Percentiles rank a stretch among this genome's conserved stretches.
Conservation (phyloP, 2,113 vertebrate species). For the Epinephelus fuscoguttatus region DNA sequence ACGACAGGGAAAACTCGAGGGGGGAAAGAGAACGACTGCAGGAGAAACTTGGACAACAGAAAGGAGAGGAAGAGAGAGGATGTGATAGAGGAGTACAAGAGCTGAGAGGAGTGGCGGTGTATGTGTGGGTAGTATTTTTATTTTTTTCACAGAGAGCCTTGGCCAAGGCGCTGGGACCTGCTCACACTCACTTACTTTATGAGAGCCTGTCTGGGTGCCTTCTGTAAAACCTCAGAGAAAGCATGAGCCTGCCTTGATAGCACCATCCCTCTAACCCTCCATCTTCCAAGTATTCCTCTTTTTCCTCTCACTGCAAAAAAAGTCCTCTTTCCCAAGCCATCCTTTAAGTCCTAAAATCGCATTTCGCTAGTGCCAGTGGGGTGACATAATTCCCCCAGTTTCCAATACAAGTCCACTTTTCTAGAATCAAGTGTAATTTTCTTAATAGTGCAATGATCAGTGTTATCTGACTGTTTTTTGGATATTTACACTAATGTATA, state of each 20-base stretch:
- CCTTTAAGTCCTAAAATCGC: background rate
- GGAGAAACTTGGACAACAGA: slow-evolving; percentile 18
- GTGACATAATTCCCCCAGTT: slow-evolving; percentile 33
- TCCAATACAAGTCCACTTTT: slow-evolving; percentile 12
- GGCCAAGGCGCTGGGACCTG: slow-evolving; percentile 9
- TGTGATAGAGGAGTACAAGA: slow-evolving; percentile 21
- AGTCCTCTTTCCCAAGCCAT: background rate
- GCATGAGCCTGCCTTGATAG: slow-evolving; percentile 25
- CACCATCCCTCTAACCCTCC: background rate
- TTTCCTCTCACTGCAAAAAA: slow-evolving; percentile 13
- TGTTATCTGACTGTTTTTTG: slow-evolving; percentile 6
- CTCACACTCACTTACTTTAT: slow-evolving; percentile 47
- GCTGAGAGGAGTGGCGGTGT: background rate
- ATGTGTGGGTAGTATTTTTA: slow-evolving; percentile 12
- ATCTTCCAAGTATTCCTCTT: background rate
- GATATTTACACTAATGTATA: background rate
- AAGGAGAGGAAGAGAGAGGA: slow-evolving; percentile 4
- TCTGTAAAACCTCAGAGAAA: slow-evolving; percentile 49
- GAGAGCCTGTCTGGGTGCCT: slow-evolving; percentile 29
- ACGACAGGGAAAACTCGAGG: background rate
- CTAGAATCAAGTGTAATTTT: slow-evolving; percentile 33
- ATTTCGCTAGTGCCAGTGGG: slow-evolving; percentile 15
- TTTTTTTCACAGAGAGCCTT: slow-evolving; percentile 19
- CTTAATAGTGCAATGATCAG: background rate
- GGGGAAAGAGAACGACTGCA: slow-evolving; percentile 1